A percentile compares a stretch with the other conserved stretches of the same genome.
phyloP scores from a whole-genome alignment of 2,888 invertebrate genomes.

The Sphaerophoria taeniata region DNA sequence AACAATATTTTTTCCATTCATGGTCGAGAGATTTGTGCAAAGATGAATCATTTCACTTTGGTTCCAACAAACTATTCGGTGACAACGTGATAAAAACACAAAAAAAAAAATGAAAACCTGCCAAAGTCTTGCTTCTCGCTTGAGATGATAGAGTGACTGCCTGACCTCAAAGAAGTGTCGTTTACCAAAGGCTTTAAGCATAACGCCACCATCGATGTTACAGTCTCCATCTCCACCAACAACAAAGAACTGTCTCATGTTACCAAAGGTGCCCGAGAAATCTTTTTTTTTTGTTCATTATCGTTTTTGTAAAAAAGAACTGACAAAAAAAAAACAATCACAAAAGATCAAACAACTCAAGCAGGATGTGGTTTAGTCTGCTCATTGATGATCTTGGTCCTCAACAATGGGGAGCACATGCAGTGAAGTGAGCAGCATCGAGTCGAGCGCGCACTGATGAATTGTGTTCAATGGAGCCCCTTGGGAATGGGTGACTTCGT shows the following conservation, averaged over 20 bases:
- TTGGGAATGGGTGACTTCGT: constrained; percentile 56
- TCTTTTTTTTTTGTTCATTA: constrained; percentile 31
- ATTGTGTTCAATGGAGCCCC: constrained; percentile 69
- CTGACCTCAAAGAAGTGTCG: constrained; percentile 70
- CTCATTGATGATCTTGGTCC: constrained; percentile 26
- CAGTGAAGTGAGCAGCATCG: neutral
- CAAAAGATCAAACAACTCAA: constrained; percentile 64
- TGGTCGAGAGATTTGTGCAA: neutral
- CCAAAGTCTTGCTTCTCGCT: constrained; percentile 38
- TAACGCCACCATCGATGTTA: constrained; percentile 51
- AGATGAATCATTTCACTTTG: constrained; percentile 49
- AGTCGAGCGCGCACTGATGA: constrained; percentile 36
- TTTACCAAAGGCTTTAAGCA: constrained; percentile 54
- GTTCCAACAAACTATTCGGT: constrained; percentile 30
- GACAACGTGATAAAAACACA: constrained; percentile 54
- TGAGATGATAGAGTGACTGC: constrained; percentile 60
- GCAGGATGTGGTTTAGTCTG: constrained; percentile 60
- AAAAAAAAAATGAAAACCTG: constrained; percentile 12
- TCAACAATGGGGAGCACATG: constrained; percentile 43
- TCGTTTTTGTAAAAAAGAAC: constrained; percentile 32
- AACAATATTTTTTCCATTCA: constrained; percentile 2
- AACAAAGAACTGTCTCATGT: constrained; percentile 6
- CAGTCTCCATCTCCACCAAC: neutral
- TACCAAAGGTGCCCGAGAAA: constrained; percentile 38
- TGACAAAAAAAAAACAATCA: constrained; percentile 1